Percentiles rank a stretch among this genome's conserved stretches.
These are phyloP conservation scores for Monoplex corrugatus DNA, from an alignment of 2,888 invertebrate genomes.

Conservation along the genomic window DNA sequence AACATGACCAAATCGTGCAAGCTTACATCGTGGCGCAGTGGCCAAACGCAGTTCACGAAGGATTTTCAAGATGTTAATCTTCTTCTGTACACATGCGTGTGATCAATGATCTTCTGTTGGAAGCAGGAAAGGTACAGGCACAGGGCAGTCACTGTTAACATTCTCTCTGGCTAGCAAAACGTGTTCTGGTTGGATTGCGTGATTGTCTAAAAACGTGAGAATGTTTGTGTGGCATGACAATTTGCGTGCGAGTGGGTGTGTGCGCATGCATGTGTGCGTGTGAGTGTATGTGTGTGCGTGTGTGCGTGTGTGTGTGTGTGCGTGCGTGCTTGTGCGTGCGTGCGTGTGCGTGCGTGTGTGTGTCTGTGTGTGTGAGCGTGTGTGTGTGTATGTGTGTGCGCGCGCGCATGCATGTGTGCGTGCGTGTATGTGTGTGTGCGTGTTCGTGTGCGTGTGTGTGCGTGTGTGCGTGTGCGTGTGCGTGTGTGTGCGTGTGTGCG, in stretches of 20 bases:
- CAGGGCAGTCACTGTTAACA: too few relatives aligned
- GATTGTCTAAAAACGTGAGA: too few relatives aligned
- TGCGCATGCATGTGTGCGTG: neutral
- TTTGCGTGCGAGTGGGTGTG: neutral
- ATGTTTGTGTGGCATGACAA: too few relatives aligned
- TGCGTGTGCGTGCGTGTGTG: conserved; percentile 17
- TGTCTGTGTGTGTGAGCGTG: neutral
- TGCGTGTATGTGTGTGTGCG: conserved; percentile 29
- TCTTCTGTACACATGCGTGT: too few relatives aligned
- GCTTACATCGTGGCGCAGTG: too few relatives aligned
- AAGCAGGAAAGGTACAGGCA: too few relatives aligned
- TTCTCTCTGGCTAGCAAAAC: too few relatives aligned
- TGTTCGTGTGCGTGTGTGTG: neutral
- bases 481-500: conserved; percentile 30
- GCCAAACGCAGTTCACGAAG: too few relatives aligned
- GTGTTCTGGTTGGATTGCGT: too few relatives aligned
- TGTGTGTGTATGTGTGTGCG: neutral
- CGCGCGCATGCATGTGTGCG: neutral
- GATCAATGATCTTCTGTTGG: too few relatives aligned
- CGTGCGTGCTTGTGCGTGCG: neutral
- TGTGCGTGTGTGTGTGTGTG: conserved; percentile 25
- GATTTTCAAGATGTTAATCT: too few relatives aligned
- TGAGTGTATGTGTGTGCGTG: neutral
- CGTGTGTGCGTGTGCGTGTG: conserved; percentile 29
- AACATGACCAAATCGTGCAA: too few relatives aligned